phyloP scores from a whole-genome alignment of 2,797 vertebrate species.

The Hapalemur alaotrensis region DNA sequence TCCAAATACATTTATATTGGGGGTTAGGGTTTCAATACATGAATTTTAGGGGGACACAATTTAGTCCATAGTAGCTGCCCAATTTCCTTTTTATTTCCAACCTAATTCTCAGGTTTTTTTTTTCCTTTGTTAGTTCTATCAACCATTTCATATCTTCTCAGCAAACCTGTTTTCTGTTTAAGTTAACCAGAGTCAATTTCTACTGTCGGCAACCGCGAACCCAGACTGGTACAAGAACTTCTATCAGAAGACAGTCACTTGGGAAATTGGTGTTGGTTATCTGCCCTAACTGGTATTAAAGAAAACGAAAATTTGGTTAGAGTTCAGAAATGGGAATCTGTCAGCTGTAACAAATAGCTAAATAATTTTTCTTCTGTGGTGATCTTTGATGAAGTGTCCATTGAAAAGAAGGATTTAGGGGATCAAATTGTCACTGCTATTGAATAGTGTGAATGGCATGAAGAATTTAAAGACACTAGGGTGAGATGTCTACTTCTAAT shows the following conservation, averaged over 20 bases:
- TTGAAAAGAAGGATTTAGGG: slow-evolving; percentile 29
- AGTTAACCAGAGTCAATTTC: slow-evolving; percentile 4
- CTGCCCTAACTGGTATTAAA: background rate
- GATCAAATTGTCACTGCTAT: slow-evolving; percentile 33
- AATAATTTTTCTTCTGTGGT: background rate
- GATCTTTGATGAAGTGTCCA: slow-evolving; percentile 6
- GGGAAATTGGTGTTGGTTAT: background rate
- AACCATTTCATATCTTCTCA: background rate
- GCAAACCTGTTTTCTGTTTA: slow-evolving; percentile 10
- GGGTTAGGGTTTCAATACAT: background rate
- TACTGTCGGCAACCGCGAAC: background rate
- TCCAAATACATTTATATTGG: background rate
- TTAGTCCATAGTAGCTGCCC: background rate
- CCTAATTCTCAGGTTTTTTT: background rate
- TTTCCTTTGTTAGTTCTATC: background rate
- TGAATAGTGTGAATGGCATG: background rate
- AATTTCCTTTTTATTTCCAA: background rate
- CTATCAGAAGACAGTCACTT: background rate
- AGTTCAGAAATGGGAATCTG: background rate
- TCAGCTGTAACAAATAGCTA: background rate
- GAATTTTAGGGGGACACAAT: background rate
- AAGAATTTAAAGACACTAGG: background rate
- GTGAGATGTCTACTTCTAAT: background rate
- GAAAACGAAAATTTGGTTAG: slow-evolving; percentile 8
- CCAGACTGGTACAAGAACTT: background rate